A percentile compares a stretch with the other conserved stretches of the same genome.
Evolutionary conservation across 2,113 vertebrate genomes (phyloP).

Genomic region (Coptodon bakossiorum): DNA sequence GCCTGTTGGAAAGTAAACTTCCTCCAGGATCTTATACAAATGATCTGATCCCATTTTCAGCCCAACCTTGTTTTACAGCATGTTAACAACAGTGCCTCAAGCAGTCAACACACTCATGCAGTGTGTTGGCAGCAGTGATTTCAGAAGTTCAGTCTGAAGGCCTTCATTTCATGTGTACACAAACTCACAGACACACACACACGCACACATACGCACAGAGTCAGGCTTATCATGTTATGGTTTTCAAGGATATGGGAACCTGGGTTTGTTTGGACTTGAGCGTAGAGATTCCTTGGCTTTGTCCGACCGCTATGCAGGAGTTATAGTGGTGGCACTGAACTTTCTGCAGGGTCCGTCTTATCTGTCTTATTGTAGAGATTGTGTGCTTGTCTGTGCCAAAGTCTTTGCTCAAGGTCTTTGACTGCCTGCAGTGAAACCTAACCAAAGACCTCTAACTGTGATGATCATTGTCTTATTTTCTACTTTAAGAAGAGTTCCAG

Average conservation of each 20-base stretch:
- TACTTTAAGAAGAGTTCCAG: not conserved
- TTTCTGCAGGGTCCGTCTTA: not conserved
- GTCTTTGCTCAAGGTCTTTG: conserved; percentile 5
- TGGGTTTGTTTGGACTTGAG: conserved; percentile 50
- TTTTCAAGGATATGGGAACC: conserved; percentile 25
- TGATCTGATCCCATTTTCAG: not conserved
- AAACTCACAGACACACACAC: not conserved
- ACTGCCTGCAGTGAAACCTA: not conserved
- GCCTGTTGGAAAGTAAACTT: not conserved
- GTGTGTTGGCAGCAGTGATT: not conserved
- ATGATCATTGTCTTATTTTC: not conserved
- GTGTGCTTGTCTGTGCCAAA: not conserved
- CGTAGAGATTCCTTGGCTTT: conserved; percentile 29
- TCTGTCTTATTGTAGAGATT: not conserved
- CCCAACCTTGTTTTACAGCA: conserved; percentile 16
- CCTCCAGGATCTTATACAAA: conserved; percentile 18
- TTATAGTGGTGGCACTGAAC: not conserved
- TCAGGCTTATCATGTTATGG: conserved; percentile 34
- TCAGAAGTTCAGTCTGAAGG: not conserved
- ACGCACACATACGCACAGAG: not conserved
- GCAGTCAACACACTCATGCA: not conserved
- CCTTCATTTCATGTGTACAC: conserved; percentile 26
- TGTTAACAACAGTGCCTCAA: not conserved
- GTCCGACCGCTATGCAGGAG: not conserved
- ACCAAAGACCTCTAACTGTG: not conserved